Conservation (phyloP, 2,797 vertebrate genomes). For the Schizothorax lantsangensis region DNA sequence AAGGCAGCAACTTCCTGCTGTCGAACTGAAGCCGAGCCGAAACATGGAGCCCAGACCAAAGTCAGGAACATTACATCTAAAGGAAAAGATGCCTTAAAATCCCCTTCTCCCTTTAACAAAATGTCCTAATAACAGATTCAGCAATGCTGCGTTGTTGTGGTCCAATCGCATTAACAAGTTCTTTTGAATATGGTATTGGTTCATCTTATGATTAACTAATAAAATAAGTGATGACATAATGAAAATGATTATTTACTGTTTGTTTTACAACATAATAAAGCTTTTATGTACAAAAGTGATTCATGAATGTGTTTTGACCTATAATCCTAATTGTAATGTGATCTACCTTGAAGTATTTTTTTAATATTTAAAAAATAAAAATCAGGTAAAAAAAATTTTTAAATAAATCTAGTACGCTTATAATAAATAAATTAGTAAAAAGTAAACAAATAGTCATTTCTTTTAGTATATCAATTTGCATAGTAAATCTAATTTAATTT, state of each 20-base stretch:
- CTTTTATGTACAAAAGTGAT: neutral
- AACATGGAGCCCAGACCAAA: neutral
- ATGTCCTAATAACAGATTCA: neutral
- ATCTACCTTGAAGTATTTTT: neutral
- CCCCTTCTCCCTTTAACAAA: neutral
- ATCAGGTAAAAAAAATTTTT: too few species aligned
- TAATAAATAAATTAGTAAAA: neutral
- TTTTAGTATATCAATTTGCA: neutral
- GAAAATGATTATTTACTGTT: neutral
- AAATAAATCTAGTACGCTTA: neutral
- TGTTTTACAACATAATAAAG: neutral
- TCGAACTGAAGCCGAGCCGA: conserved; percentile 63
- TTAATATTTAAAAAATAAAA: neutral
- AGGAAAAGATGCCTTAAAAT: neutral
- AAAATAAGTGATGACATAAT: neutral
- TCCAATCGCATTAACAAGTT: neutral
- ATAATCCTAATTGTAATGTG: neutral
- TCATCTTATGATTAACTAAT: neutral
- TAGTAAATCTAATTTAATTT: neutral
- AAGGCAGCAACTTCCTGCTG: conserved; percentile 67
- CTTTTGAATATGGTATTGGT: neutral
- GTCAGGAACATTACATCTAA: neutral
- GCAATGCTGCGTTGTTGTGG: neutral
- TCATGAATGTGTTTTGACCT: neutral
- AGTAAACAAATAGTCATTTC: neutral